A percentile compares a stretch with the other conserved stretches of the same genome.
Conservation (phyloP, 2,888 invertebrate genomes). For the Lamellibrachia columna region DNA sequence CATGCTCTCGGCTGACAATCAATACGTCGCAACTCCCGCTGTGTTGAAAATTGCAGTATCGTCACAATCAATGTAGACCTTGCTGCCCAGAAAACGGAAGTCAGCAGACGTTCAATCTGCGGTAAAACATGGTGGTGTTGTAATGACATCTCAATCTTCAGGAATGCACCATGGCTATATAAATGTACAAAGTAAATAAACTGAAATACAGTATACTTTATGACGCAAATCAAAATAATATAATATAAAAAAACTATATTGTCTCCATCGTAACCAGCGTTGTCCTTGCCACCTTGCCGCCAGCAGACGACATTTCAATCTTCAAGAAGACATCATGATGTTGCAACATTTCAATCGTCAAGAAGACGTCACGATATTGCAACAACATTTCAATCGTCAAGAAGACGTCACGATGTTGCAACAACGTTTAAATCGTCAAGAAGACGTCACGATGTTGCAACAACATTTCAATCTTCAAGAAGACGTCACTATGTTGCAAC, state of each 20-base stretch:
- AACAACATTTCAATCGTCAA: too few relatives aligned
- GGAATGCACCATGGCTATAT: not conserved
- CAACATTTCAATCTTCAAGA: too few relatives aligned
- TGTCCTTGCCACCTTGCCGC: not conserved
- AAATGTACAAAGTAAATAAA: too few relatives aligned
- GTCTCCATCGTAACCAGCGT: not conserved
- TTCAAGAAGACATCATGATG: not conserved
- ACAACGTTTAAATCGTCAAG: too few relatives aligned
- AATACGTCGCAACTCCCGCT: not conserved
- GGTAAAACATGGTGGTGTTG: too few relatives aligned
- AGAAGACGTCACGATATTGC: not conserved
- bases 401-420: too few relatives aligned
- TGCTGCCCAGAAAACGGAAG: not conserved
- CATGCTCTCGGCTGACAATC: not conserved
- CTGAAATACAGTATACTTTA: too few relatives aligned
- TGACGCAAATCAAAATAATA: too few relatives aligned
- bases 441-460: too few relatives aligned
- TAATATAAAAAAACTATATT: not conserved
- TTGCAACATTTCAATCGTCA: not conserved
- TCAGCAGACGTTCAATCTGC: not conserved
- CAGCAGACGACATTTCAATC: conserved; percentile 5
- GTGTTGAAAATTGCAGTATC: not conserved
- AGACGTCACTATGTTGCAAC: not conserved
- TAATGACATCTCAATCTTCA: not conserved
- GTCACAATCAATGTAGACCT: not conserved